Evolutionary conservation across 2,113 vertebrate genomes (phyloP).

Genomic region (Falcunculus frontatus): DNA sequence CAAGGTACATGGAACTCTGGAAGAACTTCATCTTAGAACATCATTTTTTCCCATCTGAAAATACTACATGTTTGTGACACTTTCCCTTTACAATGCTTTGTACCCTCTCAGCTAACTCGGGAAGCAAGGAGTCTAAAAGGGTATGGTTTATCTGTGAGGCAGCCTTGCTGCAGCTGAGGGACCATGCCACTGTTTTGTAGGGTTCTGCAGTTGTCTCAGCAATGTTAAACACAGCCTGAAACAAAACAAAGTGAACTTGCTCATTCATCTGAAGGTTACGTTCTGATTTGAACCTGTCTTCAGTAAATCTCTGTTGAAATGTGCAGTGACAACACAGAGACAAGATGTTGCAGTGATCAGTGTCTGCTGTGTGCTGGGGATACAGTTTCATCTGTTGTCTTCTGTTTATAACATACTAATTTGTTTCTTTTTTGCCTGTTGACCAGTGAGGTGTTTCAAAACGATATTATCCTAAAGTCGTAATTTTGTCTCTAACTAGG

Average conservation of each 20-base stretch:
- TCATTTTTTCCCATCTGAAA: not conserved
- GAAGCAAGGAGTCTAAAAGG: not conserved
- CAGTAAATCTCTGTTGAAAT: not conserved
- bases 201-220: not conserved
- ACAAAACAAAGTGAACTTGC: not conserved
- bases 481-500: slow-evolving; percentile 69
- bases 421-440: not conserved
- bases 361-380: not conserved
- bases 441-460: not conserved
- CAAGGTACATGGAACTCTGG: not conserved
- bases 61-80: not conserved
- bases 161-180: not conserved
- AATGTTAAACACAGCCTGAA: not conserved
- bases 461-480: not conserved
- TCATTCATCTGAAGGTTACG: not conserved
- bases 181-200: not conserved
- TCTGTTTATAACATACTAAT: not conserved
- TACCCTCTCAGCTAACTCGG: not conserved
- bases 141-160: not conserved
- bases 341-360: not conserved
- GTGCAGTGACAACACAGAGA: not conserved
- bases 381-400: not conserved
- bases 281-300: not conserved
- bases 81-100: not conserved
- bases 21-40: not conserved